Percentiles rank a stretch among this genome's conserved stretches.
Conservation (phyloP, 37 sponge, comb jelly and placozoan genomes). For the Chondrilla cf. caribensis region DNA sequence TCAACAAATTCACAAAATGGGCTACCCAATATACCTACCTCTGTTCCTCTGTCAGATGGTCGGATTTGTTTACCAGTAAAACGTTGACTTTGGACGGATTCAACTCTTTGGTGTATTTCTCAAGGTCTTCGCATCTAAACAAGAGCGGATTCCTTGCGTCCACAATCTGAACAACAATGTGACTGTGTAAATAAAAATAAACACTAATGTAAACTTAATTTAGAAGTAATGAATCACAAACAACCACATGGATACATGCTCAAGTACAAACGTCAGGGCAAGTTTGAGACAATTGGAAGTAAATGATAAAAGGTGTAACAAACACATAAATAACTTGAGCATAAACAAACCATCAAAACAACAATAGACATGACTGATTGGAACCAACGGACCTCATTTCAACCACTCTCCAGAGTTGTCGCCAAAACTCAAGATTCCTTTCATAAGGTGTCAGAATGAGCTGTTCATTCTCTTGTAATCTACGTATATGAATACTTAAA, state of each 20-base stretch:
- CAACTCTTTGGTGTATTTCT: conserved; percentile 81
- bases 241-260: too few relatives aligned
- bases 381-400: conserved; percentile 24
- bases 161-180: conserved; percentile 90
- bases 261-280: too few relatives aligned
- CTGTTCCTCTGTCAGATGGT: conserved; percentile 69
- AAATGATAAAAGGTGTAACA: too few relatives aligned
- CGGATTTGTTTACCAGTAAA: conserved; percentile 83
- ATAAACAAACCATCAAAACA: too few relatives aligned
- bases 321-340: too few relatives aligned
- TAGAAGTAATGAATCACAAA: background rate
- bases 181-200: too few relatives aligned
- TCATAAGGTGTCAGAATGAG: conserved; percentile 76
- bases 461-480: conserved; percentile 53
- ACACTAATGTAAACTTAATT: too few relatives aligned
- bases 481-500: background rate
- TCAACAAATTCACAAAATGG: too few relatives aligned
- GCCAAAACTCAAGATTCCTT: conserved; percentile 72
- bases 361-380: background rate
- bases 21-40: conserved; percentile 40
- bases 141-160: conserved; percentile 90
- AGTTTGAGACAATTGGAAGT: too few relatives aligned
- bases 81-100: conserved; percentile 63
- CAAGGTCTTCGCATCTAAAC: conserved; percentile 85
- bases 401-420: conserved; percentile 77